phyloP scores from a whole-genome alignment of 2,113 vertebrate species.

The Scolopax mira region DNA sequence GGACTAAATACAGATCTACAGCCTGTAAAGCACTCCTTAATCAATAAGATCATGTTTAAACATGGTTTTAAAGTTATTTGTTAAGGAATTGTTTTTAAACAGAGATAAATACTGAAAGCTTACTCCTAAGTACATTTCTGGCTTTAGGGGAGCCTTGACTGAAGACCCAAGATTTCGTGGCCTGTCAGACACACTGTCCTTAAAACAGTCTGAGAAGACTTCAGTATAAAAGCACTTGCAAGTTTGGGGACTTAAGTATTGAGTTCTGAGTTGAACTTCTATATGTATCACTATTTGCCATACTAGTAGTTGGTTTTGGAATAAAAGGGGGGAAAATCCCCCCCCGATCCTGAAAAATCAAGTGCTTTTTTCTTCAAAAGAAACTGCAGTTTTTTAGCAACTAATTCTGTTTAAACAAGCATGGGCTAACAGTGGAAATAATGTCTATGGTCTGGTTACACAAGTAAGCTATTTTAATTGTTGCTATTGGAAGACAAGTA shows the following conservation, averaged over 20 bases:
- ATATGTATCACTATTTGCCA: not conserved
- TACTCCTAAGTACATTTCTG: not conserved
- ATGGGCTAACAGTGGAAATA: not conserved
- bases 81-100: not conserved
- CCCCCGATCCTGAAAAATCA: not conserved
- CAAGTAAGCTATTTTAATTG: slow-evolving; percentile 50
- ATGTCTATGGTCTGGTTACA: not conserved
- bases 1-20: not conserved
- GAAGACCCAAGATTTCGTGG: not conserved
- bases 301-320: not conserved
- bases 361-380: not conserved
- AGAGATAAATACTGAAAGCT: not conserved
- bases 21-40: not conserved
- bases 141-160: not conserved
- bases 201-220: not conserved
- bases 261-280: not conserved
- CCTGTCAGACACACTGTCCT: not conserved
- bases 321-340: rapidly evolving
- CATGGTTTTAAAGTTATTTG: rapidly evolving
- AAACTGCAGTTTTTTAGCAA: not conserved
- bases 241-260: rapidly evolving
- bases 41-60: not conserved
- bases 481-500: slow-evolving; percentile 53
- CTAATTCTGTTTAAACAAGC: not conserved
- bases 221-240: not conserved